A percentile compares a stretch with the other conserved stretches of the same genome.
Conservation (phyloP, 2,888 invertebrate genomes). For the Andrena praecox region DNA sequence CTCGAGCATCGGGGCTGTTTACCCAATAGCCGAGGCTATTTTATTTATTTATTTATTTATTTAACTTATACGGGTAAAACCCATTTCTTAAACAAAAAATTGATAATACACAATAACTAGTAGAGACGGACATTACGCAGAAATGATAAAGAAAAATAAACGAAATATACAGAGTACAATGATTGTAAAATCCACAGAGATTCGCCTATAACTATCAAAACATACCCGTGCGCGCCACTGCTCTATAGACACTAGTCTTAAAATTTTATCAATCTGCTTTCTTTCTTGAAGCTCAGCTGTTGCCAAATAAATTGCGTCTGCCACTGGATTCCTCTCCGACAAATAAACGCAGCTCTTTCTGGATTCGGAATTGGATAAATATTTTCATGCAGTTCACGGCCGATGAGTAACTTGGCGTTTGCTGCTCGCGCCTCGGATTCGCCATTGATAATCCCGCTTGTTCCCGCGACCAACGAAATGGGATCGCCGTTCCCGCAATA, state of each 20-base stretch:
- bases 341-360: slow-evolving; percentile 23
- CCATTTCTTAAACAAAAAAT: too few relatives aligned
- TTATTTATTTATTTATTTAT: too few relatives aligned
- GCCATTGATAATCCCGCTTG: too few relatives aligned
- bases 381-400: not conserved
- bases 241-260: too few relatives aligned
- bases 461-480: not conserved
- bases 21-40: not conserved
- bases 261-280: slow-evolving; percentile 9
- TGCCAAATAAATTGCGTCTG: slow-evolving; percentile 27
- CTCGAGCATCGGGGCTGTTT: not conserved
- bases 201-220: too few relatives aligned
- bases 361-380: slow-evolving; percentile 1
- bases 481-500: not conserved
- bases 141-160: too few relatives aligned
- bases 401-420: not conserved
- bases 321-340: not conserved
- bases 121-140: too few relatives aligned
- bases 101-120: too few relatives aligned
- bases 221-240: too few relatives aligned
- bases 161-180: too few relatives aligned
- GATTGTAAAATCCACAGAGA: too few relatives aligned
- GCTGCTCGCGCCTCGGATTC: not conserved
- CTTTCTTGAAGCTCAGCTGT: not conserved
- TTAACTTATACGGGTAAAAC: too few relatives aligned